Evolutionary conservation across 2,888 invertebrate genomes (phyloP).

Genomic region (Ophonus ardosiacus): DNA sequence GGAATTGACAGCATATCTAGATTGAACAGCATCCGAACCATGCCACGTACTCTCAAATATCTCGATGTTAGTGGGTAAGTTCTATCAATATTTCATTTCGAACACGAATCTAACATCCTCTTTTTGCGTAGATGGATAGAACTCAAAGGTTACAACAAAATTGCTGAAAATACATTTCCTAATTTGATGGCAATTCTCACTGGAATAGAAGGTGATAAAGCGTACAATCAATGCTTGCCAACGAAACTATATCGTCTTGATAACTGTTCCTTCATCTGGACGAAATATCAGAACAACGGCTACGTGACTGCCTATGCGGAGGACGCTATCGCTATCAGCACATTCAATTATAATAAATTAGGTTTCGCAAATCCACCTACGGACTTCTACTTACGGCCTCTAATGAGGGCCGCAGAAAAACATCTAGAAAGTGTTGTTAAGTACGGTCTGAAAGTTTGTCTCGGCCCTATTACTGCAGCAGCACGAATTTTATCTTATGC

Average conservation of each 20-base stretch:
- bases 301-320: conserved; percentile 90
- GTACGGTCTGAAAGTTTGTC: conserved; percentile 78
- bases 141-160: conserved; percentile 78
- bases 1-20: conserved; percentile 93
- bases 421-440: conserved; percentile 76
- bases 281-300: conserved; percentile 82
- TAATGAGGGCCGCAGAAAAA: conserved; percentile 83
- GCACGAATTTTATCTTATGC: conserved; percentile 85
- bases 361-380: conserved; percentile 87
- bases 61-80: conserved; percentile 79
- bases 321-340: conserved; percentile 85
- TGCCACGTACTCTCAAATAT: conserved; percentile 84
- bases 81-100: neutral
- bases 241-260: conserved; percentile 80
- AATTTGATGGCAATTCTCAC: conserved; percentile 91
- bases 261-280: conserved; percentile 87
- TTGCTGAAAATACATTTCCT: conserved; percentile 93
- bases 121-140: conserved; percentile 70
- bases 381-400: conserved; percentile 89
- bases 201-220: conserved; percentile 78
- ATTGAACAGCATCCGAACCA: conserved; percentile 85
- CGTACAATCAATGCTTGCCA: conserved; percentile 77
- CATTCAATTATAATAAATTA: conserved; percentile 85
- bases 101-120: neutral
- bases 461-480: conserved; percentile 81